Percentiles rank a stretch among this genome's conserved stretches.
Evolutionary conservation across 2,888 invertebrate species (phyloP).

Genomic region (Folsomia candida): DNA sequence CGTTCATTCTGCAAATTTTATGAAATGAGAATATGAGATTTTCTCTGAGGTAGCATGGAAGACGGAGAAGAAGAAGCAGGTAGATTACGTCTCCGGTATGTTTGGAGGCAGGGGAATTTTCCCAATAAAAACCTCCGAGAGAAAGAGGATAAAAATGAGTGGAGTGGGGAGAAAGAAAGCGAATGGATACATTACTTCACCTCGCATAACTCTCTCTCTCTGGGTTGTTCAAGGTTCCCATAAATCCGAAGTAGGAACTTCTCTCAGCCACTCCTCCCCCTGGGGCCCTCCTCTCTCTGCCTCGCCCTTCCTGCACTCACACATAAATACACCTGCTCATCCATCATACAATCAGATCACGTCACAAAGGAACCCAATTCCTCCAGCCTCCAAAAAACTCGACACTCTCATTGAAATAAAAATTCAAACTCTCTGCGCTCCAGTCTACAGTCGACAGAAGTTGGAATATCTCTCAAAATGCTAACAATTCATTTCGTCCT

Average conservation of each 20-base stretch:
- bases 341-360: background rate
- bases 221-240: background rate
- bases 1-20: background rate
- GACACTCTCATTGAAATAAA: background rate
- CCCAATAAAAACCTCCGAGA: background rate
- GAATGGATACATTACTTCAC: too few relatives aligned
- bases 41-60: too few relatives aligned
- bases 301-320: too few relatives aligned
- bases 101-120: background rate
- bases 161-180: background rate
- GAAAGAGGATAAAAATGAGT: background rate
- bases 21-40: background rate
- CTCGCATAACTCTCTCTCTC: background rate
- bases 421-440: too few relatives aligned
- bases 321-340: background rate
- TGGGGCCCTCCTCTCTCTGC: too few relatives aligned
- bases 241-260: background rate
- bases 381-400: background rate
- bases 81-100: background rate
- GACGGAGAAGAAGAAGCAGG: too few relatives aligned
- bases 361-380: background rate
- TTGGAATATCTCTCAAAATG: background rate
- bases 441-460: background rate
- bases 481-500: too few relatives aligned
- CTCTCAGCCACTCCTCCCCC: background rate